Evolutionary conservation across 1,140 invertebrate genomes (phyloP), one percentile per base, ranked within the genome.

Genomic region (Drosophila nigromelanica): DNA sequence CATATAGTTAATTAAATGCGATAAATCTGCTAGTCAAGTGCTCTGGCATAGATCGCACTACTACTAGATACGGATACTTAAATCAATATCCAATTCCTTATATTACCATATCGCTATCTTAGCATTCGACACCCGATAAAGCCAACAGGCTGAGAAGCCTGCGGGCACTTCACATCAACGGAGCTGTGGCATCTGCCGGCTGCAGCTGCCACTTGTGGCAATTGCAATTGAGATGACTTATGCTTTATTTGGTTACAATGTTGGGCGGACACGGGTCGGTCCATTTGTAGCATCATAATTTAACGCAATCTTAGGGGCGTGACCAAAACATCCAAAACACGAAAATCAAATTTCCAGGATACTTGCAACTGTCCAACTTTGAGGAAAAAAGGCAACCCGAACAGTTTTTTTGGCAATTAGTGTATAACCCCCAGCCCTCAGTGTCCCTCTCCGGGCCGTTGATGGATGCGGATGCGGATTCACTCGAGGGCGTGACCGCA

Each of bases 301-400:
- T 70, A 68, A 47, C 27, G n/a, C 47, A 10, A n/a, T 24, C 30
- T 47, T 37, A 27, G 18, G 48, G 82, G 78, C 76, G 83, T 63
- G 40, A 55, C 76, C 66, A 14, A 79, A 79, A 76, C 83, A 89
- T 87, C 80, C 79, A 87, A 87, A 87, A 87, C 83, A 87, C 77
- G 85, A 76, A 87, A 87, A 89, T 87, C 83, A 89, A 89, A 87
- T 89, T 87, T 87, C 82, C 61, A 30, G 10, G 37, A 33, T 15
- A 4, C 43, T 51, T 24, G 1, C 18, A 52, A 37, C 42, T 48
- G 21, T 67, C 33, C 15, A 4, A 47, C 58, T 62, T 51, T 21
- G 30, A n/a, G 42, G n/a, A 18, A 15, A 45, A 45, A 45, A 18
- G 8, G 12, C 11, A 50, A 42, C 8, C 12, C 52, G 50, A 60